Evolutionary conservation across 2,113 vertebrate species (phyloP), one percentile per base, ranked within the genome.

Genomic region (Daubentonia madagascariensis): DNA sequence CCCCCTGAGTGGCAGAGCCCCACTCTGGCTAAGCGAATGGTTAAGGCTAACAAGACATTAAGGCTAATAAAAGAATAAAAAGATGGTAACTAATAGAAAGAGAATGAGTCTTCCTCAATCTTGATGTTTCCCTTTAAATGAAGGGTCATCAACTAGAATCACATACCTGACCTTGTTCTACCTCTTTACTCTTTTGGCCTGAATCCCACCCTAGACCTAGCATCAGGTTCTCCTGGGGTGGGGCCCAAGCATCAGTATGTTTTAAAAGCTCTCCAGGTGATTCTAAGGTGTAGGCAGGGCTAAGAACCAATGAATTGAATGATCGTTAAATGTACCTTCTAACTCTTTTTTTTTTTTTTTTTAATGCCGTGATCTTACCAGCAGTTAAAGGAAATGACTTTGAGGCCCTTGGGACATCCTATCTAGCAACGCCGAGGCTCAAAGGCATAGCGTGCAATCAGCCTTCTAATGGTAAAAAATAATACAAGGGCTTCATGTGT

Each of bases 401-500:
- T 45, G 72, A 98, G 80, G 67, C 75, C 83, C 84, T 72, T 73
- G 90, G 86, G 84, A 93, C 70, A 43, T 78, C 52, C 61, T 96
- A 91, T 80, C 83, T 96, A 95, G 88, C 54, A 75, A 43, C 63
- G 65, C 70, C 0, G 25, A 96, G 86, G 84, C 70, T 85, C 59
- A 43, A 89, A 97, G 80, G 40, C 10, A n/a, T 87, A 90, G 43
- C 85, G 80, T 95, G 97, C 89, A 97, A 97, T 97, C 97, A 98
- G 72, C 75, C 35, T 96, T 96, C 89, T 97, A 97, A 97, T 72
- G 65, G 95, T 63, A 50, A 80, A 76, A 67, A 94, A 78, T 96
- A 94, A 91, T n/a, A 92, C 73, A 78, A 20, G n/a, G 35, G 43
- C 76, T 94, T 78, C 80, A 63, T 79, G 65, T 94, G 96, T 96